phyloP scores from a whole-genome alignment of 2,797 vertebrate genomes.

The Eptatretus atami region DNA sequence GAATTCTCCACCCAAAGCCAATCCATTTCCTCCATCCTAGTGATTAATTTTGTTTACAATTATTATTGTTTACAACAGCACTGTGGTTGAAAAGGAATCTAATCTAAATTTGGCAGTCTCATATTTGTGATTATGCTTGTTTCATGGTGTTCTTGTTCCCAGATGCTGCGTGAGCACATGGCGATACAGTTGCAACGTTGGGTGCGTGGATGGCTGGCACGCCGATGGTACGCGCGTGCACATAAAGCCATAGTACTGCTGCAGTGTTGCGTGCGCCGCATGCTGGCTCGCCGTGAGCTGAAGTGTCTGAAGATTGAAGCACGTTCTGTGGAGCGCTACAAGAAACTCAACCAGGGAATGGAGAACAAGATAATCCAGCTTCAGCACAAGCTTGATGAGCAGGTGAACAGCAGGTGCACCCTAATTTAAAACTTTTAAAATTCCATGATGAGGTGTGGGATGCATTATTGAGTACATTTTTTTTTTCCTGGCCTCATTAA shows the following conservation, averaged over 20 bases:
- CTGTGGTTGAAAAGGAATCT: too few species aligned
- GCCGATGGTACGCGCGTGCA: constrained; percentile 27
- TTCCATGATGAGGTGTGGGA: too few species aligned
- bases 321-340: constrained; percentile 81
- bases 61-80: too few species aligned
- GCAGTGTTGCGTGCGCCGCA: constrained; percentile 67
- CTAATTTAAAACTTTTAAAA: too few species aligned
- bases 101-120: too few species aligned
- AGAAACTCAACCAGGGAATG: constrained; percentile 88
- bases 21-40: too few species aligned
- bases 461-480: too few species aligned
- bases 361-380: constrained; percentile 99
- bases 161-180: constrained; percentile 62
- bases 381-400: constrained; percentile 66
- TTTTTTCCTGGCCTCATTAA: too few species aligned
- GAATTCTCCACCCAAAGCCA: too few species aligned
- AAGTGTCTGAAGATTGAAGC: constrained; percentile 97
- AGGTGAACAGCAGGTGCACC: constrained; percentile 19
- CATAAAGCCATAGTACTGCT: constrained; percentile 42
- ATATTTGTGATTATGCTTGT: too few species aligned
- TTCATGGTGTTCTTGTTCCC: background rate
- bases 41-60: too few species aligned
- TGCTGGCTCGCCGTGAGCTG: constrained; percentile 54
- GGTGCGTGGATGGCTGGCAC: constrained; percentile 57
- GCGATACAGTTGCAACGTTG: constrained; percentile 50